phyloP scores from a whole-genome alignment of 1,140 invertebrate genomes.

The Monochamus saltuarius region DNA sequence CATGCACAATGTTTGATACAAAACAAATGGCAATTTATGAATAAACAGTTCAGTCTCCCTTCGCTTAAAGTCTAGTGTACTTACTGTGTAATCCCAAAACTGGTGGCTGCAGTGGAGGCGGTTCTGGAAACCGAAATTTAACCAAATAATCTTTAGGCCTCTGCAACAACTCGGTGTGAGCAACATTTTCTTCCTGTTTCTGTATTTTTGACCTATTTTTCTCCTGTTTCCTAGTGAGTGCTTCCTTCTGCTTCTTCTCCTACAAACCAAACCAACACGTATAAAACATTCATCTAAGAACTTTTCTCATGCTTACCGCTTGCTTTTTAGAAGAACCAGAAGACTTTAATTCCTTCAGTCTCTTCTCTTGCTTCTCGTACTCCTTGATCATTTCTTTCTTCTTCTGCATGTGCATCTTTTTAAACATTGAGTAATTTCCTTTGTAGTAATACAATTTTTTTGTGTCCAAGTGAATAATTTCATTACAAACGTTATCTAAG shows the following conservation, averaged over 20 bases:
- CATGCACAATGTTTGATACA: no score
- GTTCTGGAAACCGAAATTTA: constrained; percentile 96
- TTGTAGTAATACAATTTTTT: constrained; percentile 96
- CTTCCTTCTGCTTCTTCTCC: constrained; percentile 92
- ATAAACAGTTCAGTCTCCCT: no score
- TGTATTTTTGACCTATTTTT: constrained; percentile 82
- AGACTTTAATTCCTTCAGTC: constrained; percentile 90
- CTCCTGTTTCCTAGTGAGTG: constrained; percentile 89
- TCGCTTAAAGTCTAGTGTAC: not conserved
- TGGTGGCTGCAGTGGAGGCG: constrained; percentile 90
- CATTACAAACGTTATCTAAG: constrained; percentile 98
- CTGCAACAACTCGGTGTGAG: constrained; percentile 79
- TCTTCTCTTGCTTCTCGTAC: constrained; percentile 97
- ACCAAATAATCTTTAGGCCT: constrained; percentile 93
- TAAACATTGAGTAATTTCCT: constrained; percentile 98
- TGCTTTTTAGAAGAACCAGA: constrained; percentile 93
- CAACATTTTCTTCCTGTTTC: constrained; percentile 78
- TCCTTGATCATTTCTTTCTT: constrained; percentile 94
- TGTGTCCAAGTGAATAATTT: constrained; percentile 95
- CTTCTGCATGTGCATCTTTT: constrained; percentile 98
- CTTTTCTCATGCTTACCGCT: constrained; percentile 62
- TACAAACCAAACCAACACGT: constrained; percentile 28
- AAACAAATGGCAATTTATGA: no score
- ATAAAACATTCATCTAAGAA: no score
- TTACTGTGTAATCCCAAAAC: constrained; percentile 88